phyloP scores from a whole-genome alignment of 1,140 invertebrate genomes.

The Drosophila orena region DNA sequence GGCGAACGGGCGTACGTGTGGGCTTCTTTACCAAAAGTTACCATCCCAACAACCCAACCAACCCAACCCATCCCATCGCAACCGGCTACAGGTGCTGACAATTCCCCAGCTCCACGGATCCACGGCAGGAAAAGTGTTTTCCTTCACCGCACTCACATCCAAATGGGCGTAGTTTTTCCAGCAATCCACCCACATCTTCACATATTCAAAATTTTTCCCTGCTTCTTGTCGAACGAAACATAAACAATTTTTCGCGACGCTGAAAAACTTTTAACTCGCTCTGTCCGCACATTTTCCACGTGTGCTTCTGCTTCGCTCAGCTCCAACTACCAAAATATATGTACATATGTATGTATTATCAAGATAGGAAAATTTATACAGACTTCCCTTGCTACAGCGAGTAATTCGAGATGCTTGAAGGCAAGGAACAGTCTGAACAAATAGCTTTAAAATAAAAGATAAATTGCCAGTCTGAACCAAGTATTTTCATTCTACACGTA shows the following conservation, averaged over 20 bases:
- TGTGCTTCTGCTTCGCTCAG: constrained; percentile 7
- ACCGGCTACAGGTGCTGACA: constrained; percentile 42
- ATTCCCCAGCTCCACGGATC: constrained; percentile 10
- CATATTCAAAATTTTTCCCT: constrained; percentile 29
- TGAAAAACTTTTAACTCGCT: constrained; percentile 40
- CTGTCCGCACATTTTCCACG: constrained; percentile 18
- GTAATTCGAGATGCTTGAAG: neutral
- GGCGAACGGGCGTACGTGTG: constrained; percentile 52
- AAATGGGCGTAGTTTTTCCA: constrained; percentile 7
- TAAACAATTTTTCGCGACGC: constrained; percentile 51
- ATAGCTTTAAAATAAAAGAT: neutral
- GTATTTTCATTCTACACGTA: too few species aligned
- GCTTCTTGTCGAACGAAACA: constrained; percentile 33
- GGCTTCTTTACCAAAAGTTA: constrained; percentile 16
- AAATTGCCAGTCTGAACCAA: too few species aligned
- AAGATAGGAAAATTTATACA: constrained; percentile 3
- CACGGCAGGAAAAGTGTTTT: constrained; percentile 1
- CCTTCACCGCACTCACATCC: constrained; percentile 13
- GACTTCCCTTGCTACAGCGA: neutral
- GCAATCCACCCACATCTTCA: constrained; percentile 18
- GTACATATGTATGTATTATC: neutral
- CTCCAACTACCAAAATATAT: neutral
- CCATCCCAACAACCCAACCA: neutral
- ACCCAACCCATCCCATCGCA: too few species aligned
- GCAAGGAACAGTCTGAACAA: neutral